Base-by-base conservation (phyloP, 1,140 invertebrate genomes). In the Caenorhabditis brenneri region DNA sequence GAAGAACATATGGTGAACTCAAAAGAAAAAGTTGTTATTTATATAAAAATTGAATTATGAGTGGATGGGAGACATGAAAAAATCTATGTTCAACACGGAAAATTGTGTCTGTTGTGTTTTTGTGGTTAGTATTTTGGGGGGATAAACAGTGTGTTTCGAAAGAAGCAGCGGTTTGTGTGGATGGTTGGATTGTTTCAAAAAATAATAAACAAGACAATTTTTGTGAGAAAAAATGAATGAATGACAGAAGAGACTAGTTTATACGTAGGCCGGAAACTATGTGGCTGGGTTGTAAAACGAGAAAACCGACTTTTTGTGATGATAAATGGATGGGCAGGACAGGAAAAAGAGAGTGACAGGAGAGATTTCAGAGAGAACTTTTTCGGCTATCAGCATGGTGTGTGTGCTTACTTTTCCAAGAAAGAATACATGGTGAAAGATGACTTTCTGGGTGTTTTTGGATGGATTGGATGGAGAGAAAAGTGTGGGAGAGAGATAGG, bases 261-360 rank as follows among this genome's bases (percentile, higher is more conserved):
- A 42, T 74, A n/a, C n/a, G 22, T n/a, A 74, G 33, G 65, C 65
- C 65, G 36, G 65, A 74, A 46, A 74, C n/a, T 36, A 24, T 16
- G 36, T 31, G 39, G 48, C 5, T 22, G 24, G 10, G 24, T 22
- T 12, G 10, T 7, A 15, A 29, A n/a, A 2, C 4, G n/a, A 27
- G n/a, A 74, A 74, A 74, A 74, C 65, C 65, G 65, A 74, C 65
- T 74, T 74, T 74, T 74, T 74, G 65, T 74, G 65, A 74, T 74
- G 65, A 74, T 74, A 74, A 74, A 74, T 74, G 65, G n/a, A 42
- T 74, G 36, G 36, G 36, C 36, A 42, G 65, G 65, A 42, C 36
- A 42, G 36, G 49, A 42, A 58, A 58, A 58, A 58, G 53, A 60
- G 48, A 58, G 19, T 2, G 36, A 31, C 10, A 42, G 51, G 33